Evolutionary conservation across 2,113 vertebrate genomes (phyloP).

Genomic region (human): GRCh38 chr3:107663501-107664000

Average conservation of each 20-base stretch:
- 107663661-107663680: not conserved
- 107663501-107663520: not conserved
- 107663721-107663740: not conserved
- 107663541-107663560: slow-evolving; percentile 17
- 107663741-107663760: not conserved
- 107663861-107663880: too few species aligned
- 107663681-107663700: not conserved
- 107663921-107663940: too few species aligned
- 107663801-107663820: too few species aligned
- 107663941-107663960: too few species aligned
- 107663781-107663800: not conserved
- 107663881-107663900: too few species aligned
- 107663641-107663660: not conserved
- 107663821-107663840: too few species aligned
- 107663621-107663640: not conserved
- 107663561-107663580: not conserved
- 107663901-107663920: too few species aligned
- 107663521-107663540: not conserved
- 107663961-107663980: too few species aligned
- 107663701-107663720: slow-evolving; percentile 16
- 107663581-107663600: not conserved
- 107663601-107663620: slow-evolving; percentile 13
- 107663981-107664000: too few species aligned
- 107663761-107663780: slow-evolving; percentile 17
- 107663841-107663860: too few species aligned